These are phyloP conservation scores for Pristionchus exspectatus DNA, from an alignment of 2,888 invertebrate genomes.

Conservation along the genomic window DNA sequence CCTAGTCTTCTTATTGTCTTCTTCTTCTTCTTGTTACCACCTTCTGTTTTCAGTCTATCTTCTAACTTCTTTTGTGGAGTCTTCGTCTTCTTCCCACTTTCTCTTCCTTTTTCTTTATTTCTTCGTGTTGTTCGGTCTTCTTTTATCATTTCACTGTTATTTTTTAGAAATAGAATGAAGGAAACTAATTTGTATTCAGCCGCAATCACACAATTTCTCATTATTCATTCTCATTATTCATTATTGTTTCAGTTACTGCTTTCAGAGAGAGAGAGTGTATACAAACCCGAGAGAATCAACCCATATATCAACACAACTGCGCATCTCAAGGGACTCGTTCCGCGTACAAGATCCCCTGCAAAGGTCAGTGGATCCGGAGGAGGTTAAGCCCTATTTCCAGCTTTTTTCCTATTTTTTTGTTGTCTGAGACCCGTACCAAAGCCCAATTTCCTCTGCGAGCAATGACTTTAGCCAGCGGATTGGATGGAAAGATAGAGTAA, in stretches of 20 bases:
- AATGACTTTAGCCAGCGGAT: neutral
- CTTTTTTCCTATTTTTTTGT: neutral
- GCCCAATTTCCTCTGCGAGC: neutral
- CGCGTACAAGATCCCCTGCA: neutral
- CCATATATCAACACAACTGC: neutral
- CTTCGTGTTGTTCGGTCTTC: neutral
- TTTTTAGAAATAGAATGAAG: neutral
- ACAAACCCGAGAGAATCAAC: neutral
- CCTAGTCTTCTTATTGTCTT: neutral
- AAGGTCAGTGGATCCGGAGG: neutral
- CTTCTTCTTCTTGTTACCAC: conserved; percentile 29
- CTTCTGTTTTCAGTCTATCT: conserved; percentile 39
- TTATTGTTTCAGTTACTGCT: neutral
- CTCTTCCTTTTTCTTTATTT: neutral
- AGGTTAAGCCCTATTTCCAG: neutral
- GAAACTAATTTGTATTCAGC: neutral
- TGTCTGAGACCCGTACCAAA: conserved; percentile 4
- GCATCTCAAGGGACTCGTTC: conserved; percentile 24
- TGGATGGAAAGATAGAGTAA: conserved; percentile 13
- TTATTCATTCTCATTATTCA: neutral
- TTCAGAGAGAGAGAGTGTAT: neutral
- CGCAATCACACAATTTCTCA: neutral
- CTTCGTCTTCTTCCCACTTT: conserved; percentile 30
- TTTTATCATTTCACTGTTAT: neutral
- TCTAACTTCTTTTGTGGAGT: conserved; percentile 38